A percentile compares a stretch with the other conserved stretches of the same genome.
These are phyloP conservation scores for Enteromius radiatus DNA, from an alignment of 2,797 vertebrate genomes.

Conservation along the genomic window DNA sequence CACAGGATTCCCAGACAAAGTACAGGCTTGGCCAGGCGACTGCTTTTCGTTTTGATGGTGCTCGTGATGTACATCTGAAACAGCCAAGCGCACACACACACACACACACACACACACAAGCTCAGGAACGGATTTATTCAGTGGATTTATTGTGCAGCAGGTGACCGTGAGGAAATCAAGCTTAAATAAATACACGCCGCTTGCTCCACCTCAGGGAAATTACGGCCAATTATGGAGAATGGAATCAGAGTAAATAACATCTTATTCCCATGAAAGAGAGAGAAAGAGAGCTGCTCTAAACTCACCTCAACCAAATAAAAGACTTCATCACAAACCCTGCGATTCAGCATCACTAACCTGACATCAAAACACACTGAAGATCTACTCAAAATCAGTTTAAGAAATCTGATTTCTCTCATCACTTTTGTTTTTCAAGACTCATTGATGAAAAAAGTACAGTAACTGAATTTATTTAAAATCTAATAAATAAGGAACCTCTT, in stretches of 20 bases:
- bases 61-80: constrained; percentile 98
- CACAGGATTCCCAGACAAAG: constrained; percentile 94
- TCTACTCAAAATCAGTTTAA: neutral
- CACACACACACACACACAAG: neutral
- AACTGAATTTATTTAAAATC: neutral
- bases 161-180: constrained; percentile 22
- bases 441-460: neutral
- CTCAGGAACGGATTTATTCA: constrained; percentile 5
- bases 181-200: constrained; percentile 41
- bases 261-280: constrained; percentile 2
- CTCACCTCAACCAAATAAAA: neutral
- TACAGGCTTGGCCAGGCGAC: constrained; percentile 94
- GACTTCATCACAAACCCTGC: neutral
- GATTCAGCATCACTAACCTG: constrained; percentile 2
- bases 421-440: neutral
- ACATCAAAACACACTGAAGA: neutral
- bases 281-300: neutral
- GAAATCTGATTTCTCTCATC: neutral
- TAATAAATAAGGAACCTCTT: neutral
- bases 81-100: constrained; percentile 1
- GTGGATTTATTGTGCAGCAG: constrained; percentile 12
- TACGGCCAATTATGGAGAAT: constrained; percentile 42
- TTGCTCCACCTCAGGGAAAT: constrained; percentile 46
- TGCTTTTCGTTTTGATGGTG: constrained; percentile 98
- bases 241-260: constrained; percentile 36